Evolutionary conservation across 2,113 vertebrate genomes (phyloP).

Genomic region (Mungos mungo): DNA sequence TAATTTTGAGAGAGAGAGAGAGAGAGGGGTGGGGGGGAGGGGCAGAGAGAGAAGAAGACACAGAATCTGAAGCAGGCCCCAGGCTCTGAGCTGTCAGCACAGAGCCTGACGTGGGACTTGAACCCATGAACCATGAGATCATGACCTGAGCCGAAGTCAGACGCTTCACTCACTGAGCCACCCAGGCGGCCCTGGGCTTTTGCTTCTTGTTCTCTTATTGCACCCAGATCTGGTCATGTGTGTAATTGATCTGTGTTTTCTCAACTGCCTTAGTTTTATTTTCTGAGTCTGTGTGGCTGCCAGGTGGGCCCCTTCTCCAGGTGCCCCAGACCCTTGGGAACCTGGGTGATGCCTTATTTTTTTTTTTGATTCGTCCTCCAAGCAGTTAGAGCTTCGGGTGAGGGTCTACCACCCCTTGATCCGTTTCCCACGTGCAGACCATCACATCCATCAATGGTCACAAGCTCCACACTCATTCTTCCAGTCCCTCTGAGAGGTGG

Average conservation of each 20-base stretch:
- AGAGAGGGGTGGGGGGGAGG: too few relatives aligned
- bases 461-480: neutral
- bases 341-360: neutral
- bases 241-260: neutral
- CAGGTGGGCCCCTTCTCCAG: neutral
- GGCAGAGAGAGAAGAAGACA: too few relatives aligned
- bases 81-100: too few relatives aligned
- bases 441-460: neutral
- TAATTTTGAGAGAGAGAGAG: too few relatives aligned
- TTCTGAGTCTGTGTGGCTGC: neutral
- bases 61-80: too few relatives aligned
- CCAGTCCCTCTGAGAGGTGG: neutral
- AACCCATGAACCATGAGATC: too few relatives aligned
- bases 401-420: neutral
- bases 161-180: too few relatives aligned
- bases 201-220: accelerated
- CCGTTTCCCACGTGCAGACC: neutral
- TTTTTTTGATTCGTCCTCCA: neutral
- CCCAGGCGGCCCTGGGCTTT: too few relatives aligned
- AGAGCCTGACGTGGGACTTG: too few relatives aligned
- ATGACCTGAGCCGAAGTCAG: too few relatives aligned
- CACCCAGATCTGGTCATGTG: neutral
- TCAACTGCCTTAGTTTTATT: neutral
- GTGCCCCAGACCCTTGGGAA: neutral
- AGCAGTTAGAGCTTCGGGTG: neutral